These are phyloP conservation scores for Echeneis naucrates DNA, from an alignment of 2,797 vertebrate genomes.

Conservation along the genomic window DNA sequence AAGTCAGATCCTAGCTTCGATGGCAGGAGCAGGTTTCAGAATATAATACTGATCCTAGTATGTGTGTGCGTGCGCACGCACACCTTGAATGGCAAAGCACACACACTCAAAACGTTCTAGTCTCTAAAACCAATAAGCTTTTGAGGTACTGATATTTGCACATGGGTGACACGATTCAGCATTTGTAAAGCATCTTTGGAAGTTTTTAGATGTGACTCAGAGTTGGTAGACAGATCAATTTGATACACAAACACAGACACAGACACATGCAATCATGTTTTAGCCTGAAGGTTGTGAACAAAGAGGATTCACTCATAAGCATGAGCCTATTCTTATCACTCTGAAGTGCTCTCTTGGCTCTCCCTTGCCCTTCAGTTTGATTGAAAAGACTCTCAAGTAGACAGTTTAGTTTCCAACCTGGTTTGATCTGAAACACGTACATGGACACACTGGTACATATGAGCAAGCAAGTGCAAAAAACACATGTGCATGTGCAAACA, in stretches of 20 bases:
- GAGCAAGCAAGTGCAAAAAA: slow-evolving; percentile 40
- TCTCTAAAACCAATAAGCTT: slow-evolving; percentile 5
- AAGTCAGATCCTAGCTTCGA: not conserved
- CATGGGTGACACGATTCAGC: slow-evolving; percentile 28
- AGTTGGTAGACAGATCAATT: slow-evolving; percentile 33
- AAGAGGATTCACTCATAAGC: slow-evolving; percentile 72
- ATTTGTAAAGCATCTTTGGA: slow-evolving; percentile 22
- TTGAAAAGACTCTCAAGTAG: slow-evolving; percentile 68
- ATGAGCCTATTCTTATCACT: slow-evolving; percentile 71
- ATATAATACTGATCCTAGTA: not conserved
- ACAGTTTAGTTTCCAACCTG: slow-evolving; percentile 23
- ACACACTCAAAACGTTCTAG: not conserved
- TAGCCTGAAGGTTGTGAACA: slow-evolving; percentile 51
- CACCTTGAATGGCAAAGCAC: not conserved
- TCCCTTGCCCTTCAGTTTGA: slow-evolving; percentile 66
- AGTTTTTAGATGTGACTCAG: slow-evolving; percentile 48
- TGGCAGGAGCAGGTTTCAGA: not conserved
- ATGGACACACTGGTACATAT: slow-evolving; percentile 4
- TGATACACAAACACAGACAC: not conserved
- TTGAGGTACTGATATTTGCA: slow-evolving; percentile 15
- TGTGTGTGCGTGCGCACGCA: not conserved
- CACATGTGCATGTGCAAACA: slow-evolving; percentile 52
- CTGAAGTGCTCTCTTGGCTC: slow-evolving; percentile 77
- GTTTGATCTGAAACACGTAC: slow-evolving; percentile 29
- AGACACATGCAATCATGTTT: too few species aligned